Evolutionary conservation across 2,113 vertebrate species (phyloP).

Genomic region (Pantherophis guttatus): DNA sequence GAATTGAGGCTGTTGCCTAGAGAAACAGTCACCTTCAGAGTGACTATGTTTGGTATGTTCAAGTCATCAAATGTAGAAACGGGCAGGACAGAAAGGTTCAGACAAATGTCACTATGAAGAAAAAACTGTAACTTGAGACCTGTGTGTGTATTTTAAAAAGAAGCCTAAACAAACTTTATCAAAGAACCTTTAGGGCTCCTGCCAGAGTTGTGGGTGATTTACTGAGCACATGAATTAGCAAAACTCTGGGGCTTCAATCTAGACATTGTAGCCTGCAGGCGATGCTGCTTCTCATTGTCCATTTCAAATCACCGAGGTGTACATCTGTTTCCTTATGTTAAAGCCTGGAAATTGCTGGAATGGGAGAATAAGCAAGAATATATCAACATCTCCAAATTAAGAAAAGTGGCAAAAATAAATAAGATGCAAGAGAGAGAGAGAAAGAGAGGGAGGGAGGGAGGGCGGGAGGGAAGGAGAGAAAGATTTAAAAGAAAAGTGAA

Average conservation of each 20-base stretch:
- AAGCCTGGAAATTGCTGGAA: neutral
- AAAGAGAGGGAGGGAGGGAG: neutral
- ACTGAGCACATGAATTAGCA: conserved; percentile 69
- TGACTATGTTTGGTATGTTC: neutral
- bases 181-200: conserved; percentile 58
- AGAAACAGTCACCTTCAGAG: neutral
- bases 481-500: neutral
- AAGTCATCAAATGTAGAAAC: neutral
- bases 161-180: conserved; percentile 58
- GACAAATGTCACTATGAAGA: neutral
- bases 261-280: conserved; percentile 49
- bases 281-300: neutral
- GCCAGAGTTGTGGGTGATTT: conserved; percentile 67
- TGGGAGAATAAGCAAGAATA: neutral
- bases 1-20: neutral
- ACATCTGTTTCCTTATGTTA: neutral
- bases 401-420: neutral
- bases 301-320: neutral
- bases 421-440: neutral
- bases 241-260: conserved; percentile 62
- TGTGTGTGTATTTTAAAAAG: conserved; percentile 64
- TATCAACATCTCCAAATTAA: neutral
- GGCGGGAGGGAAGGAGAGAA: too few relatives aligned
- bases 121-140: conserved; percentile 60
- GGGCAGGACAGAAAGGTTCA: neutral